Percentiles rank a stretch among this genome's conserved stretches.
Conservation (phyloP, 2,888 invertebrate genomes). For the Subacronicta megacephala region DNA sequence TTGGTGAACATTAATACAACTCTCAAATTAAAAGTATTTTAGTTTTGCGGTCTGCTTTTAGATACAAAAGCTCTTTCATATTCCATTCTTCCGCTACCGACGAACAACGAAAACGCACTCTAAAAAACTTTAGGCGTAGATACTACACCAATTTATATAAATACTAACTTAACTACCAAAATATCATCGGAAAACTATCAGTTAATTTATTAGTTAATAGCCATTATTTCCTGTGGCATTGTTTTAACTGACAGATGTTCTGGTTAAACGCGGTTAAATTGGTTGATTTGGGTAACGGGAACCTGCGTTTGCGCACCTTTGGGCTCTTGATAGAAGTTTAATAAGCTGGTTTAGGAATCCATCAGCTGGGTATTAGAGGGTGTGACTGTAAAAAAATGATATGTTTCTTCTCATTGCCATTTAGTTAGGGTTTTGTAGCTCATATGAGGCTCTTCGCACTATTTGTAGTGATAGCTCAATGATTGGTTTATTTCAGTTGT, state of each 20-base stretch:
- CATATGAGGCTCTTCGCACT: too few species aligned
- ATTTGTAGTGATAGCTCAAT: too few species aligned
- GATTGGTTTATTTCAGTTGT: too few species aligned
- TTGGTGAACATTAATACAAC: too few species aligned
- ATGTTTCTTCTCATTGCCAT: too few species aligned
- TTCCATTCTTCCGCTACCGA: conserved; percentile 12
- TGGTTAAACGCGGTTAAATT: conserved; percentile 46
- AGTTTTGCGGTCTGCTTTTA: too few species aligned
- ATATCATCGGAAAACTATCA: conserved; percentile 70
- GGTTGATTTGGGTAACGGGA: conserved; percentile 35
- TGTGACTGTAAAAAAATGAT: neutral
- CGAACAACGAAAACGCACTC: conserved; percentile 66
- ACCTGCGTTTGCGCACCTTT: conserved; percentile 43
- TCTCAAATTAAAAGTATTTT: too few species aligned
- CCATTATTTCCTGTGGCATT: conserved; percentile 59
- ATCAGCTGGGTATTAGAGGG: conserved; percentile 15
- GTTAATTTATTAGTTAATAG: conserved; percentile 76
- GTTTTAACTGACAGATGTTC: conserved; percentile 73
- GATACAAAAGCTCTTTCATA: too few species aligned
- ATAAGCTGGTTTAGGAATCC: conserved; percentile 35
- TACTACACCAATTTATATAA: conserved; percentile 73
- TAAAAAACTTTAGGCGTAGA: conserved; percentile 55
- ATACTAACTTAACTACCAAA: conserved; percentile 61
- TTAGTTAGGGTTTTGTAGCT: too few species aligned
- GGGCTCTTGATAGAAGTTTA: conserved; percentile 21